Evolutionary conservation across 2,888 invertebrate species (phyloP), one percentile per base, ranked within the genome.

Genomic region (Onchidella celtica): DNA sequence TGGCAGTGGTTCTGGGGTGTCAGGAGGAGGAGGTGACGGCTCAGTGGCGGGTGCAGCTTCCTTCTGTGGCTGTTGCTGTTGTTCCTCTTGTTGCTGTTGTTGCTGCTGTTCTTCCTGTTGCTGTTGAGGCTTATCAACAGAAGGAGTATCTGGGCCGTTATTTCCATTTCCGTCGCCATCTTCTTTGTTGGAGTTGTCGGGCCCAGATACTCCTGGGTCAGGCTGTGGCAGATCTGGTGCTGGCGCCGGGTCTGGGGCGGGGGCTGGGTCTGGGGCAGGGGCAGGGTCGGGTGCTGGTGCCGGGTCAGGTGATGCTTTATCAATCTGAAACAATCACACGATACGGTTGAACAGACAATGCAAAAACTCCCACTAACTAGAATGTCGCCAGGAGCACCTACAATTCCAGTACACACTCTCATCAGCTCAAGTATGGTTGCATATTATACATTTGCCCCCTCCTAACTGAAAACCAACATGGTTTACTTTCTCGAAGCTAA

Each of bases 121-220:
- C 59, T 78, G 68, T 40, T 68, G 55, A 3, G 68, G 77, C 9
- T 9, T 9, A 65, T 63, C 63, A n/a, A 40, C 29, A 14, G 57
- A 55, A 2, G 79, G 73, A 9, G 14, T 63, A 38, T 79, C 79
- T 6, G 65, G 55, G 1, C 79, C 79, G 29, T 73, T 72, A 24
- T 79, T 72, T 0, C 79, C 79, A 34, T 73, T n/a, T 1, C 79
- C 73, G 32, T 79, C 79, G 36, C 57, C 79, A 24, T 79, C 79
- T 24, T 79, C 79, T 1, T 38, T 73, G 36, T 73, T 73, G 3
- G 72, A 73, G 29, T 63, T 70, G 34, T 73, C 79, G 0, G 72
- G 72, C 2, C 40, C 72, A 14, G 66, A 2, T 0, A n/a, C 59
- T 17, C 29, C 17, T 3, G 55, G 47, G 65, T 79, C 79, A 1